Evolutionary conservation across 2,888 invertebrate genomes (phyloP), one percentile per base, ranked within the genome.

Genomic region (Embidobia sp.): DNA sequence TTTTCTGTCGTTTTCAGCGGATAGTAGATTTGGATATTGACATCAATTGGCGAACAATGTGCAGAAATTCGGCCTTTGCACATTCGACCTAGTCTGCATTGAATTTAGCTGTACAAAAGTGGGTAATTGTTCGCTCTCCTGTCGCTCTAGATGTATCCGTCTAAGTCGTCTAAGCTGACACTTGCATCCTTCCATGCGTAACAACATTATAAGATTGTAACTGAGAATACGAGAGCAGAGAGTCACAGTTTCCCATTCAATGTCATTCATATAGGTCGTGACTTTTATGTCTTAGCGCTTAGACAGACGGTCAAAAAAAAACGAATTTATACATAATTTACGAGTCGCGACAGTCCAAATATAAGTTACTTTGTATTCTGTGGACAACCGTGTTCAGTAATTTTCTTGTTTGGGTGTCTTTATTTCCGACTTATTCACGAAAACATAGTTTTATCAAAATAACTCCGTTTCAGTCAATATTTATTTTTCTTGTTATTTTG

Each of bases 231-330:
- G 27, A 26, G 22, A 27, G 18, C n/a, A 10, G 15, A 37, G 22
- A 53, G 37, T 53, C 35, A 19, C 8, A 42, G 27, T 19, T 29
- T n/a, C 11, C 22, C 35, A 33, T 59, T 59, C 59, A 59, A 59
- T 59, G 59, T 59, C 46, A 59, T 22, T 57, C 57, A 31, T 44
- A 31, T 19, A 57, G 44, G 44, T 57, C 57, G 44, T 42, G 31
- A 57, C 57, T 31, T 57, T 42, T 31, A 31, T 40, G 18, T 10
- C 7, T 5, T 15, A 49, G n/a, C n/a, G n/a, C n/a, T n/a, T n/a
- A n/a, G n/a, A n/a, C n/a, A n/a, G n/a, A n/a, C n/a, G n/a, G n/a
- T n/a, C n/a, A n/a, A n/a, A n/a, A n/a, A n/a, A n/a, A n/a, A n/a
- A n/a, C n/a, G n/a, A n/a, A n/a, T n/a, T n/a, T n/a, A n/a, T n/a